These are phyloP conservation scores for Archegozetes longisetosus DNA, from an alignment of 1,140 invertebrate species.

Conservation along the genomic window DNA sequence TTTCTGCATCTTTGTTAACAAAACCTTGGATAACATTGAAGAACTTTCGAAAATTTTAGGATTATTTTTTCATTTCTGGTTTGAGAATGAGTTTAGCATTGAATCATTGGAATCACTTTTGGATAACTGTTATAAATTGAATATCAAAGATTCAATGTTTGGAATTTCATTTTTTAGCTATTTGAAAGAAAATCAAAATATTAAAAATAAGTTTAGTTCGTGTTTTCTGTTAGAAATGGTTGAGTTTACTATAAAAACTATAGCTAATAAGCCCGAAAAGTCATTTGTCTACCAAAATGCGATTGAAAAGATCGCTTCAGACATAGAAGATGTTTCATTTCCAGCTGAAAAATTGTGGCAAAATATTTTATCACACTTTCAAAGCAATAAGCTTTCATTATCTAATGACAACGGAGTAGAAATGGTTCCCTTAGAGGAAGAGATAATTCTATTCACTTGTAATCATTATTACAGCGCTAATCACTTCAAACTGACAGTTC, in stretches of 20 bases:
- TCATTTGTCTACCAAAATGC: neutral
- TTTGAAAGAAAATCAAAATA: conserved; percentile 23
- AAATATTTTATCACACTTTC: neutral
- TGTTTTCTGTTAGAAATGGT: neutral
- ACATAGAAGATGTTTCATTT: neutral
- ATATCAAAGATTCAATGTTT: conserved; percentile 46
- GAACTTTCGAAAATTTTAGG: neutral
- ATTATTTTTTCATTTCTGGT: neutral
- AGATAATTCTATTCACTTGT: neutral
- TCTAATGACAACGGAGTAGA: neutral
- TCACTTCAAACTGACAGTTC: neutral
- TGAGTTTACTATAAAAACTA: neutral
- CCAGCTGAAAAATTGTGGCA: neutral
- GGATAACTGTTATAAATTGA: neutral
- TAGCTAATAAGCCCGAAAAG: neutral
- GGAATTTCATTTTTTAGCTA: conserved; percentile 68
- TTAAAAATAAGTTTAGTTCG: neutral
- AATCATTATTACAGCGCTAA: neutral
- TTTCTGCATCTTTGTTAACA: neutral
- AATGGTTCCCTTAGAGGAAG: neutral
- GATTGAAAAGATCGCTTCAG: neutral
- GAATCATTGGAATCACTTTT: neutral
- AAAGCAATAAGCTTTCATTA: neutral
- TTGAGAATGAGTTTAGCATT: neutral
- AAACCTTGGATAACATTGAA: neutral